These are phyloP conservation scores for Pseudopodoces humilis DNA, from an alignment of 2,113 vertebrate species.

Conservation along the genomic window DNA sequence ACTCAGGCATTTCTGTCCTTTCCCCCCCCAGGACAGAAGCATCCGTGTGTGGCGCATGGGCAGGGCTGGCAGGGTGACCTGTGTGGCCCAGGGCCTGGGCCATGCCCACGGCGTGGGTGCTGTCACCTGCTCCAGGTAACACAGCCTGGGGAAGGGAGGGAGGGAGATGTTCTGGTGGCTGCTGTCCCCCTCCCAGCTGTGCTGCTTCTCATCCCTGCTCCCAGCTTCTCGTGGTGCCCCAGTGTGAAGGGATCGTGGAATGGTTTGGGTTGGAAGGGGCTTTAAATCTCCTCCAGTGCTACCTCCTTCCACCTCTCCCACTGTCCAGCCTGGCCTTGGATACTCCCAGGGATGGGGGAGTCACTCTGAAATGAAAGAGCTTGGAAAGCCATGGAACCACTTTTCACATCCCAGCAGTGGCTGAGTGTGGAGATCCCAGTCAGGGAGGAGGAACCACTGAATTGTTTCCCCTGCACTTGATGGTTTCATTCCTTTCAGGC, in stretches of 20 bases:
- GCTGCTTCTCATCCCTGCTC: neutral
- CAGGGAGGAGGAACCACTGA: neutral
- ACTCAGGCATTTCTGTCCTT: neutral
- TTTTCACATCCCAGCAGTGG: neutral
- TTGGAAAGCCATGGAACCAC: neutral
- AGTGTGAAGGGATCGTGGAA: neutral
- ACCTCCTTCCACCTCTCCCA: neutral
- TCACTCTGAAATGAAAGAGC: neutral
- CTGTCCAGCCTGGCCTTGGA: neutral
- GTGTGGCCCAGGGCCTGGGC: slow-evolving; percentile 85
- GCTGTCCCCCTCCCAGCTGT: neutral
- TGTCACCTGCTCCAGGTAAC: slow-evolving; percentile 90
- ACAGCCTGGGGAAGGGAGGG: fast-evolving
- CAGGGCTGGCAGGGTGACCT: slow-evolving; percentile 75
- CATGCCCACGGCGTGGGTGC: slow-evolving; percentile 87
- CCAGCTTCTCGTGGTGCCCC: fast-evolving
- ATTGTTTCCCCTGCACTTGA: neutral
- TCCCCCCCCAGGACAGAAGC: slow-evolving; percentile 80
- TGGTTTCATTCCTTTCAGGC: slow-evolving; percentile 52
- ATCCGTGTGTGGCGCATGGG: slow-evolving; percentile 89
- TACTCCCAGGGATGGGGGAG: neutral
- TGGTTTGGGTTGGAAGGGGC: neutral
- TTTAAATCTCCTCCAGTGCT: neutral
- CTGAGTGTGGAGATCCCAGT: neutral
- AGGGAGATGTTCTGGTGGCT: neutral